Evolutionary conservation across 64 coral and sea anemone genomes (phyloP), one percentile per base, ranked within the genome.

Genomic region (Hydrozoanthus tunicans): DNA sequence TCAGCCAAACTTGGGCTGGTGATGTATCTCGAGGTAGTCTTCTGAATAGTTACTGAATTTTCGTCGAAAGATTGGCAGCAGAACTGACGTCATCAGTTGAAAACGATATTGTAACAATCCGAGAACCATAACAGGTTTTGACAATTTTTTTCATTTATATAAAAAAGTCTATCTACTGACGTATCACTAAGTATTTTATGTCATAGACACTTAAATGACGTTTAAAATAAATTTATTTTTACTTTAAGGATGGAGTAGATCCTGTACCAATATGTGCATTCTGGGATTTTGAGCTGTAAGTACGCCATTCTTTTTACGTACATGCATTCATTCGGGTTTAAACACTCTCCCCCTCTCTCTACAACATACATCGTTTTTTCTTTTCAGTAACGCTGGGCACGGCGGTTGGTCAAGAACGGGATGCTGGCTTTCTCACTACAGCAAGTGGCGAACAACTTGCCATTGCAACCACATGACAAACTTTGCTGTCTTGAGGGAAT

Each of bases 391-490:
- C 67, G 68, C 89, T 11, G 92, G 92, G n/a, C 64, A 94, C 63
- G 95, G 95, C 5, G 95, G 95, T 32, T 97, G 95, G 95, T 92
- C 92, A 59, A 24, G 82, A 8, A 89, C 81, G 4, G 95, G 95
- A 64, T 97, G 95, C 72, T 92, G 90, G 60, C 27, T 80, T 9
- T 80, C 95, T 5, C 73, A 86, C 14, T 97, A 94, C 70, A 97
- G 92, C 73, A n/a, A 65, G 7, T 13, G 81, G 77, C 86, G 26
- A 54, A 97, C 95, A 51, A 93, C 90, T 6, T 97, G 95, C 83
- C 80, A 80, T 61, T 97, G 95, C 64, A 78, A 97, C 79, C 95
- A 97, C 90, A 66, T 97, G 90, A 97, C 95, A 27, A 97, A 97
- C 93, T 97, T 97, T 53, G 95, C 95, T 7, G 95, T 97, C 14